Percentiles rank a stretch among this genome's conserved stretches.
These are phyloP conservation scores for Globodera ellingtonae DNA, from an alignment of 1,140 invertebrate genomes.

Conservation along the genomic window DNA sequence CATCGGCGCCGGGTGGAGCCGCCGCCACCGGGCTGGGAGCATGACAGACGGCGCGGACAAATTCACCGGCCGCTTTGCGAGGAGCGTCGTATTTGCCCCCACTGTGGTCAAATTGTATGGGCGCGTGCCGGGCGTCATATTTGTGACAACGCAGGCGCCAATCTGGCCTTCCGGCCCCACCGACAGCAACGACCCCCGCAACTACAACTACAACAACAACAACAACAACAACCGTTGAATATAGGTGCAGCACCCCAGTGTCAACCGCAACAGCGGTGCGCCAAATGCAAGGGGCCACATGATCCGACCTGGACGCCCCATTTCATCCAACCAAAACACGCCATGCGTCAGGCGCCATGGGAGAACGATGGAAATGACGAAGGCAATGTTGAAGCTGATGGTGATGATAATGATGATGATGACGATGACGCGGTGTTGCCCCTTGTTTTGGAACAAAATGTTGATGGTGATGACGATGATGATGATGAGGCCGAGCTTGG, in stretches of 20 bases:
- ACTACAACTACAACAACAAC: too few species aligned
- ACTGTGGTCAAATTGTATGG: not conserved
- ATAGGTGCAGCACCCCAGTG: too few species aligned
- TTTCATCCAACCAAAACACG: not conserved
- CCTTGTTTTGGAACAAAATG: too few species aligned
- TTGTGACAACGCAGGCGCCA: not conserved
- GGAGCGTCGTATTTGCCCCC: not conserved
- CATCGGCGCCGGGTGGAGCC: conserved; percentile 1
- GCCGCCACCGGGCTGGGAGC: not conserved
- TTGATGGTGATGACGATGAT: not conserved
- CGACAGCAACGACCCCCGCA: not conserved
- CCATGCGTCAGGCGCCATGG: not conserved
- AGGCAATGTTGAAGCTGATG: not conserved
- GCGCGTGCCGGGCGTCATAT: not conserved
- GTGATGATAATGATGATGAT: not conserved
- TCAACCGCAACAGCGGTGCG: not conserved
- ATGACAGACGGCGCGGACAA: not conserved
- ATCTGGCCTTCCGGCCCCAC: not conserved
- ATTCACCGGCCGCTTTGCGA: not conserved
- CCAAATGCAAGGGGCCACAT: not conserved
- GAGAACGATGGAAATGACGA: not conserved
- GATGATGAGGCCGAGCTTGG: not conserved
- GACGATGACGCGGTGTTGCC: too few species aligned
- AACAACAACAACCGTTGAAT: too few species aligned
- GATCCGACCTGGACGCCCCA: not conserved